Base-by-base conservation (phyloP, 1,140 invertebrate species). In the Sycobia sp. region DNA sequence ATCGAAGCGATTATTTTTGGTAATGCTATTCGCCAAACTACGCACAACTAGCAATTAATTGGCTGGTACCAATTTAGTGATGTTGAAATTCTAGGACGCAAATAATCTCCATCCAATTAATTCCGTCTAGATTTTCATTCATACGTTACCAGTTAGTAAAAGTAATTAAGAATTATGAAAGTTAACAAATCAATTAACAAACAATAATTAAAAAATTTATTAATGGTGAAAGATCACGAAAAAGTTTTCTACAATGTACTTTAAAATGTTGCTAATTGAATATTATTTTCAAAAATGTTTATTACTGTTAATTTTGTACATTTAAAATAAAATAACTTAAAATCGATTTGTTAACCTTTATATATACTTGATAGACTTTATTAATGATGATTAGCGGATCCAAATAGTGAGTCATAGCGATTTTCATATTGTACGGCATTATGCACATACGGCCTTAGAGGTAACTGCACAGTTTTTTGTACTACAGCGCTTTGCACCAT, bases 11-110 rank as follows among this genome's bases (percentile, higher is more conserved):
- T 49, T 18, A 16, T 50, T 34, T 49, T 55, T 32, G 32, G 18
- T 25, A 32, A 27, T 39, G 16, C 13, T 8, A 5, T 41, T n/a
- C 32, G 8, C 25, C 9, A 41, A 29, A 56, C 10, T 8, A 41
- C 18, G 16, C 51, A 38, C 38, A 56, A 9, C 25, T 56, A 11
- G 41, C 29, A 22, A 36, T n/a, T 57, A 14, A 57, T 63, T 57
- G 61, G 61, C 54, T 50, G 61, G 61, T 57, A 63, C 61, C 61
- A 57, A 50, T 23, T 57, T 14, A 57, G 53, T 11, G 1, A 32
- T 1, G 9, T 32, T 9, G 22, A 16, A 8, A 27, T 38, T 47
- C 20, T 4, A 25, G 32, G 32, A 41, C 4, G 13, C 18, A 62
- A 50, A 10, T 49, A 3, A 11, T n/a, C 25, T 47, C 36, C 53